phyloP scores from a whole-genome alignment of 2,113 vertebrate genomes.

The Centrocercus urophasianus region DNA sequence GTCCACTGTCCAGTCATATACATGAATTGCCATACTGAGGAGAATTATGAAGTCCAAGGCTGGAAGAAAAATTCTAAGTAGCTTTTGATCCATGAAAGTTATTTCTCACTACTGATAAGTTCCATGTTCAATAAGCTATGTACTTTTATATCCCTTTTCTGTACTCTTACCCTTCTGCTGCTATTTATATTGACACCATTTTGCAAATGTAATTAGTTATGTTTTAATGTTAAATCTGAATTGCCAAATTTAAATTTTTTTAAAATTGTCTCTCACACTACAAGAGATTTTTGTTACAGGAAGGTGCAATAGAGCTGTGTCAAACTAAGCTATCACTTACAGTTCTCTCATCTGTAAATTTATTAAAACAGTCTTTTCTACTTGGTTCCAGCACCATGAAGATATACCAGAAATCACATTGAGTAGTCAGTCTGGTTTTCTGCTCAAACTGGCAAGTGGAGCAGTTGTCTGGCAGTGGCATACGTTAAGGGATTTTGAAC shows the following conservation, averaged over 20 bases:
- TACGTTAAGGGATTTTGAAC: neutral
- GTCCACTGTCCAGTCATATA: neutral
- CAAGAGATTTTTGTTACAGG: neutral
- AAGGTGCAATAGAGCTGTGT: neutral
- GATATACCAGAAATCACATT: neutral
- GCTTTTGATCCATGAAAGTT: neutral
- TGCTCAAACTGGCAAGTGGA: neutral
- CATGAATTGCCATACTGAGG: neutral
- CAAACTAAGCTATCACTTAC: neutral
- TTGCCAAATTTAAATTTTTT: neutral
- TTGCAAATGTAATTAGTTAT: neutral
- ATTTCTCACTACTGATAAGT: neutral
- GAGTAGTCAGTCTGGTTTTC: neutral
- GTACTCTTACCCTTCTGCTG: neutral
- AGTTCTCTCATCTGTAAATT: neutral
- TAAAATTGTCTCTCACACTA: neutral
- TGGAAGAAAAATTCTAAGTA: neutral
- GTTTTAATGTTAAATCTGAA: conserved; percentile 17
- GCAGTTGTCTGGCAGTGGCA: neutral
- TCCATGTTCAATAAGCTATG: neutral
- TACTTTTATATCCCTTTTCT: neutral
- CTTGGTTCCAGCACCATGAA: neutral
- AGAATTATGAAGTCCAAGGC: neutral
- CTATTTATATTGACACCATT: conserved; percentile 33
- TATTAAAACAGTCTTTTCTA: neutral